Base-by-base conservation (phyloP, 1,140 invertebrate species). In the Drosophila punjabiensis region DNA sequence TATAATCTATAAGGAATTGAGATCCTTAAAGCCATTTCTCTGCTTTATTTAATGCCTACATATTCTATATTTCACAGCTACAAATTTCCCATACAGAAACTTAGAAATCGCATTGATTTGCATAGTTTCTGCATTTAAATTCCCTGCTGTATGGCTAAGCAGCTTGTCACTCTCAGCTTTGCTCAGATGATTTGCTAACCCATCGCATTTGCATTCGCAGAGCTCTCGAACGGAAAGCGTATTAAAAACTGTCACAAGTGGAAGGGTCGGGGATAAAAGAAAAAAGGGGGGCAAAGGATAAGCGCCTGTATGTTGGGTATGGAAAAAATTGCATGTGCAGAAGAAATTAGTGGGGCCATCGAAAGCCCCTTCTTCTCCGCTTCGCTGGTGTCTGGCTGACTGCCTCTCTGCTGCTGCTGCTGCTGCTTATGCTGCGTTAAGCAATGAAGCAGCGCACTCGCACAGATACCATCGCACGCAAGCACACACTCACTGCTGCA, bases 401-500 rank as follows among this genome's bases (percentile, higher is more conserved):
- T 76, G 61, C 32, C 37, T 56, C 69, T 84, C 66, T 56, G 50
- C 30, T 82, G 66, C 69, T 86, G 82, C 70, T 87, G 83, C 85
- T 88, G 85, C 73, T 89, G 85, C 73, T 89, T 88, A 78, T 88
- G 85, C 85, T 89, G 85, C 81, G 85, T 88, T 85, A 79, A 89
- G 78, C 85, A 88, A 89, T 89, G 82, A 81, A 76, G 73, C 82
- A 74, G 52, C 50, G 65, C 75, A 59, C 60, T 56, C 70, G 56
- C 55, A 56, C 67, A 71, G 39, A 66, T 33, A 48, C 64, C 9
- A 39, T 58, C 55, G 50, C 61, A 75, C 30, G 50, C 50, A 53
- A 18, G 1, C 62, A 28, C 45, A 41, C 61, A 61, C 30, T 66
- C 60, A 66, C 39, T 10, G 20, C 6, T 16, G 58, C 66, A 47